These are phyloP conservation scores for Muschampia plurimacula DNA, from an alignment of 2,888 invertebrate genomes.

Conservation along the genomic window DNA sequence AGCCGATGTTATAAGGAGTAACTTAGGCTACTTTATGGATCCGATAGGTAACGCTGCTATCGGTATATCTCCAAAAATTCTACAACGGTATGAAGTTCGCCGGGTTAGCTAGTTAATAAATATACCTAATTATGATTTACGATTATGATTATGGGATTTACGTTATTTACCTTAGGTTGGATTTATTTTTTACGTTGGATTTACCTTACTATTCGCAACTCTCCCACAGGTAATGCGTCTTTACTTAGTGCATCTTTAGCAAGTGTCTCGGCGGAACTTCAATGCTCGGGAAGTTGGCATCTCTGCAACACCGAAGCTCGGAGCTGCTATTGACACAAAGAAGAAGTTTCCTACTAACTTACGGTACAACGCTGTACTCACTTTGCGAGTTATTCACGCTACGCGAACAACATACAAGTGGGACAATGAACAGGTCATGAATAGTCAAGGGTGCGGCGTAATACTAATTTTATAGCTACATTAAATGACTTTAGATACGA, in stretches of 20 bases:
- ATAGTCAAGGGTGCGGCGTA: background rate
- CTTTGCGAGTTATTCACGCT: slow-evolving; percentile 27
- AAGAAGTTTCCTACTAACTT: slow-evolving; percentile 31
- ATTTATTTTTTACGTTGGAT: no score
- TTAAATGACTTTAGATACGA: background rate
- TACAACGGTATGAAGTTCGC: no score
- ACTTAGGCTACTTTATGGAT: no score
- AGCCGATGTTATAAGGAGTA: no score
- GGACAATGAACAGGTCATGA: slow-evolving; percentile 21
- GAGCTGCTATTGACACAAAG: slow-evolving; percentile 35
- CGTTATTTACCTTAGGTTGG: no score
- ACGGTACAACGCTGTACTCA: slow-evolving; percentile 13
- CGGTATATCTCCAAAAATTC: no score
- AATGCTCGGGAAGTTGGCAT: slow-evolving; percentile 18
- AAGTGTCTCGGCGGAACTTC: background rate
- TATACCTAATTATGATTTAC: no score
- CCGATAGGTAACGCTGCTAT: no score
- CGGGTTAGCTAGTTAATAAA: no score
- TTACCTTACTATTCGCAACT: background rate
- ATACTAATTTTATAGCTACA: background rate
- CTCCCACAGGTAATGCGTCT: background rate
- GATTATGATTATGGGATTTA: no score
- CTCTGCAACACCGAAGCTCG: slow-evolving; percentile 24
- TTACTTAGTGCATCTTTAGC: background rate
- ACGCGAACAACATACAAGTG: slow-evolving; percentile 21